Evolutionary conservation across 2,888 invertebrate species (phyloP), one percentile per base, ranked within the genome.

Genomic region (Nomada ferruginata): DNA sequence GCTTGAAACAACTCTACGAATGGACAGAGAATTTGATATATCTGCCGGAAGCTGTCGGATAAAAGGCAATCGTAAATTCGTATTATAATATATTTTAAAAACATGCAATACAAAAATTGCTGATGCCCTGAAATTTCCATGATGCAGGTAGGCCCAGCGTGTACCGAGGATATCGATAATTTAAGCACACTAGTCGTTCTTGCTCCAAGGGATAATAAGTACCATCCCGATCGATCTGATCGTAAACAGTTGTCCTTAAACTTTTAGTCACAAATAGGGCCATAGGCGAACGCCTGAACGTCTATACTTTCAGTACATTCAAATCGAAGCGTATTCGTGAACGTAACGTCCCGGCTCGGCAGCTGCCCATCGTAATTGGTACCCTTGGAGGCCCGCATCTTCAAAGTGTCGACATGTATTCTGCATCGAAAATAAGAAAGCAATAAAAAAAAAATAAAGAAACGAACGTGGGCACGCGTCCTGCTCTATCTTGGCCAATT

Each of bases 321-420:
- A 53, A 61, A 72, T 73, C 69, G 73, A 57, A 29, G 55, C 52
- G 13, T 68, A 78, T 75, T 64, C 65, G 79, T 74, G 65, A 68
- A 77, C 53, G 57, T 23, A 71, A 57, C 65, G 79, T 68, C 78
- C 74, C 74, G 70, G 26, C 44, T 75, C 81, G 81, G 88, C 91
- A 89, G 90, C 91, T 91, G 90, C 87, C 63, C 77, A 85, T 89
- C 89, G 86, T 91, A 92, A 92, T 92, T 91, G 89, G 91, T 91
- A 91, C 89, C 89, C 89, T 89, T 85, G 85, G 85, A 90, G 86
- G 87, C 91, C 91, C 91, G 91, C 91, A 92, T 92, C 89, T 86
- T 86, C 85, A 82, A 86, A 88, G 86, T 91, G 90, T 91, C 90
- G 89, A 89, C 89, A 85, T 86, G 83, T 86, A 89, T 89, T 87